Evolutionary conservation across 2,797 vertebrate species (phyloP).

Genomic region (Sebastes wilsoni): DNA sequence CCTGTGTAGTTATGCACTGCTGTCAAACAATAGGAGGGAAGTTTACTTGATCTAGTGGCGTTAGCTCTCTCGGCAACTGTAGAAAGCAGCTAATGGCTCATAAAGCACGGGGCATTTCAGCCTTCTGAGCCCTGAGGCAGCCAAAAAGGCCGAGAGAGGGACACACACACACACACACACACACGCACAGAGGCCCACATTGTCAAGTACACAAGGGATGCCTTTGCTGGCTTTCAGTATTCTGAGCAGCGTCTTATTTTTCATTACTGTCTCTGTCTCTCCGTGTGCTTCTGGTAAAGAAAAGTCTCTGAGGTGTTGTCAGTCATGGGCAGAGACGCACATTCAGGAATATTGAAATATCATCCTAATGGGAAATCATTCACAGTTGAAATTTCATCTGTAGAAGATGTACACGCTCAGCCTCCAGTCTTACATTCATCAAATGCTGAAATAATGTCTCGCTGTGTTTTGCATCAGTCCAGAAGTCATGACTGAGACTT

Average conservation of each 20-base stretch:
- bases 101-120: conserved; percentile 31
- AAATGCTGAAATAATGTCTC: not conserved
- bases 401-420: not conserved
- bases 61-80: conserved; percentile 34
- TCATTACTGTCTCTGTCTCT: conserved; percentile 29
- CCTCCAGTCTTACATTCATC: not conserved
- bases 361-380: not conserved
- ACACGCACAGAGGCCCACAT: not conserved
- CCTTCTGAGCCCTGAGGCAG: conserved; percentile 2
- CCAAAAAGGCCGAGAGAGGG: not conserved
- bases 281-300: conserved; percentile 9
- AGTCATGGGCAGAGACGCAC: not conserved
- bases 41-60: conserved; percentile 11
- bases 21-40: conserved; percentile 27
- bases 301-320: conserved; percentile 3
- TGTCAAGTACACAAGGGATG: conserved; percentile 25
- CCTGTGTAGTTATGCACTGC: conserved; percentile 36
- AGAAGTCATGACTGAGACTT: not conserved
- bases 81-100: conserved; percentile 48
- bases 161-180: not conserved
- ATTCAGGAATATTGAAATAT: not conserved
- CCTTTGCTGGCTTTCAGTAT: conserved; percentile 28
- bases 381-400: not conserved
- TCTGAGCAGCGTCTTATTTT: conserved; percentile 31
- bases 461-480: not conserved